Conservation (phyloP, 2,797 vertebrate genomes). For the Lacerta bilineata region DNA sequence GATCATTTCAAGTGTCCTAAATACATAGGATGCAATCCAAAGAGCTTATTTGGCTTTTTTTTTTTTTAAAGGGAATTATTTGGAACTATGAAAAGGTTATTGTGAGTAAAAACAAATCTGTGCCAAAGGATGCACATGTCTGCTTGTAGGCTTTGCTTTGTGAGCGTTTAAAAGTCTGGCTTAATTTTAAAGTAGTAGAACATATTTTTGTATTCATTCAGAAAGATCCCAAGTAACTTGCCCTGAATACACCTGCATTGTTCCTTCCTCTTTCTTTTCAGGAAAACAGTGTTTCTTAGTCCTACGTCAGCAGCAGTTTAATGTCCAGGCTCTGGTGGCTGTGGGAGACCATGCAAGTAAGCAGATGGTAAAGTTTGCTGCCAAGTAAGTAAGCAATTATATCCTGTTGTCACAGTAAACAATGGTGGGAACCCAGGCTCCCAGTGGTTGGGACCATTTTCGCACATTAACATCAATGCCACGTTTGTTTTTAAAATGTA, state of each 20-base stretch:
- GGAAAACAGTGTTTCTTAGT: constrained; percentile 99
- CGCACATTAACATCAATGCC: constrained; percentile 90
- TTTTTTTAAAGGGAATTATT: not conserved
- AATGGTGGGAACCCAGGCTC: constrained; percentile 95
- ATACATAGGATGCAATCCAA: not conserved
- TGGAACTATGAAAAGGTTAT: constrained; percentile 13
- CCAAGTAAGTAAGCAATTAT: constrained; percentile 96
- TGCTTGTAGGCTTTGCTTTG: constrained; percentile 24
- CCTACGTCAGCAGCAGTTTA: constrained; percentile 98
- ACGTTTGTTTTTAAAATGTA: constrained; percentile 85
- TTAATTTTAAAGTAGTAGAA: constrained; percentile 59
- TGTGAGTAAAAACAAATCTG: constrained; percentile 29
- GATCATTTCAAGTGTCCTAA: not conserved
- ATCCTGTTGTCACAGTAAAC: constrained; percentile 93
- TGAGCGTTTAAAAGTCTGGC: constrained; percentile 41
- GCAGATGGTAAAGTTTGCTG: constrained; percentile 99
- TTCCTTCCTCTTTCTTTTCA: constrained; percentile 80
- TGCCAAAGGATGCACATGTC: not conserved
- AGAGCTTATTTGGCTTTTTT: not conserved
- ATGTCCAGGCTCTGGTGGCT: constrained; percentile 96
- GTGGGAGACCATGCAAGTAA: constrained; percentile 98
- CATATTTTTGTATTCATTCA: constrained; percentile 66
- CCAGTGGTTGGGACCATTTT: constrained; percentile 88
- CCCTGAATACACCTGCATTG: constrained; percentile 74
- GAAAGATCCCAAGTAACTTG: constrained; percentile 65